Evolutionary conservation across 53 echinoderm and acorn worm species (phyloP), one percentile per base, ranked within the genome.

Genomic region (Echinarachnius parma): DNA sequence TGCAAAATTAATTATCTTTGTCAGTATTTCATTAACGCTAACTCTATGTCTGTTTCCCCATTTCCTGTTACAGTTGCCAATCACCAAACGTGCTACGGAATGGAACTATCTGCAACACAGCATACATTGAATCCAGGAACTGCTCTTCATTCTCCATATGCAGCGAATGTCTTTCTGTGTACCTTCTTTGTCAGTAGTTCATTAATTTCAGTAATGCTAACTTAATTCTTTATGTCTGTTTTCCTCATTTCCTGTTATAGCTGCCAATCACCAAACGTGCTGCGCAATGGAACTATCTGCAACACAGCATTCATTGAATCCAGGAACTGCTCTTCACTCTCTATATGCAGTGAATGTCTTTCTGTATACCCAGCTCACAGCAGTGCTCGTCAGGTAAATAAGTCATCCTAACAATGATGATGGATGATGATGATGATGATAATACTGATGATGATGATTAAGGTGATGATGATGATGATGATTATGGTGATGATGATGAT

Each of bases 121-220:
- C 54, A 19, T 60, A 50, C 16, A 61, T 84, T 26, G 86, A 86
- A 35, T 59, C 24, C 4, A 31, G 90, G 22, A 52, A 60, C 48
- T 90, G 90, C 29, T 46, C 75, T 3, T 25, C 29, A 4, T 53
- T 75, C 0, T 15, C 53, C 18, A 79, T 82, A 28, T 90, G 90
- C 63, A 82, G 90, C 25, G 89, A 90, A 31, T 93, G 94, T 50
- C 58, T 93, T 1, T 78, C 84, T n/a, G 77, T 77, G 24, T 84
- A 78, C 29, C 94, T n/a, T n/a, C n/a, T n/a, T n/a, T n/a, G n/a
- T n/a, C n/a, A n/a, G n/a, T n/a, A n/a, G n/a, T n/a, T n/a, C n/a
- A n/a, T n/a, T n/a, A n/a, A n/a, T n/a, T n/a, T n/a, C n/a, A n/a
- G n/a, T n/a, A n/a, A n/a, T n/a, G n/a, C n/a, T n/a, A n/a, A n/a